Evolutionary conservation across 30 jellyfish, hydroid and myxozoan genomes (phyloP), one percentile per base, ranked within the genome.

Genomic region (Rhopilema esculentum): DNA sequence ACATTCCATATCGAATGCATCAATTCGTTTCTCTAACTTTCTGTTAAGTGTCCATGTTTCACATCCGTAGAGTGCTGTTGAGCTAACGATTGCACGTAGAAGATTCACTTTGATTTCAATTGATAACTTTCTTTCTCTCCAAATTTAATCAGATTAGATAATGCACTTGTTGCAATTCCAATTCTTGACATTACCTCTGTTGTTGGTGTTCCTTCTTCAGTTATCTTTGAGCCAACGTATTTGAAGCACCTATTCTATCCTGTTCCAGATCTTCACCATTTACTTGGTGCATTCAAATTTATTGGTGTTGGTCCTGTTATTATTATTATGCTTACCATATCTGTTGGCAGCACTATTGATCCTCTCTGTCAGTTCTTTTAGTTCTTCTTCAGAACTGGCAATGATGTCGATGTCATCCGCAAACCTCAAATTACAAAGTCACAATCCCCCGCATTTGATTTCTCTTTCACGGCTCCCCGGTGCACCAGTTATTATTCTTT

Each of bases 341-440:
- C 67, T 69, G 7, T 22, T 8, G 52, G 81, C 8, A 4, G 67
- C 21, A 6, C 9, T 31, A 22, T 69, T 22, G 69, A 69, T 4
- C 18, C 48, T 8, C 18, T 69, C 21, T n/a, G 81, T 69, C 81
- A 69, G 81, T 7, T 69, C 81, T 69, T 67, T 69, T 8, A 69
- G 81, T 1, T 31, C 81, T 26, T 69, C 81, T 64, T 64, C 32
- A 20, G 69, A 26, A 67, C 81, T 27, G 1, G 81, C 81, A 1
- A 69, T 69, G 6, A 69, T 8, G 62, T 69, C 81, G 24, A 69
- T 69, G 81, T 69, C 81, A 22, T 69, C 69, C 22, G 81, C 81
- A 69, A 69, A 69, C 21, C 81, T 8, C 31, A n/a, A 9, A 20
- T 69, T 69, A 27, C 8, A 1, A n/a, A 69, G 8, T 26, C 7